Evolutionary conservation across 2,113 vertebrate genomes (phyloP).

Genomic region (Pseudopodoces humilis): DNA sequence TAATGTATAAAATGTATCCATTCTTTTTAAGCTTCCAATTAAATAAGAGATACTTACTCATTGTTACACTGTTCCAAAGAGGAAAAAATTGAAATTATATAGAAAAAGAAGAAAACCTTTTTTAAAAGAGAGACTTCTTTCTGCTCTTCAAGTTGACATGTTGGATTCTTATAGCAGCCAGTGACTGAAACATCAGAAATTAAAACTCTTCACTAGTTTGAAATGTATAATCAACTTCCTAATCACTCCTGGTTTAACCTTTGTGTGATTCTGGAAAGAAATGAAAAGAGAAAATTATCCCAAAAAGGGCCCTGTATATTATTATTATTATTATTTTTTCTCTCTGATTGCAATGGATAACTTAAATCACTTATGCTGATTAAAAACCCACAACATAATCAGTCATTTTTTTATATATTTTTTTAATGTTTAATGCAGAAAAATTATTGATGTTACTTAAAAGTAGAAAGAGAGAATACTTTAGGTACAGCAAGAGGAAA

Average conservation of each 20-base stretch:
- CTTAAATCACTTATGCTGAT: not conserved
- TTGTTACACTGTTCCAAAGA: not conserved
- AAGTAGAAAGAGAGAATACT: not conserved
- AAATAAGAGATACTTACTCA: not conserved
- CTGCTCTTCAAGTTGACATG: not conserved
- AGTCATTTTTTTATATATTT: not conserved
- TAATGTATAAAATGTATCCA: slow-evolving; percentile 11
- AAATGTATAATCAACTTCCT: not conserved
- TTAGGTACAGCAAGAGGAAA: not conserved
- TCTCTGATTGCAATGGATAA: not conserved
- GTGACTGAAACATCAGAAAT: not conserved
- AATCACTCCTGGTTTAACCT: not conserved
- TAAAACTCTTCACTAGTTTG: not conserved
- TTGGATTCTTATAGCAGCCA: not conserved
- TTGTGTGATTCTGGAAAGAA: not conserved
- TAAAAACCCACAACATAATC: not conserved
- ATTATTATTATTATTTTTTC: not conserved
- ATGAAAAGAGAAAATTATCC: not conserved
- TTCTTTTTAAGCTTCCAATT: slow-evolving; percentile 29
- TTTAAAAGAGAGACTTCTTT: not conserved
- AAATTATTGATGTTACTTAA: not conserved
- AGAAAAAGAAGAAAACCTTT: not conserved
- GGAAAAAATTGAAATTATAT: not conserved
- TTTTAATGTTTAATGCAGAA: not conserved
- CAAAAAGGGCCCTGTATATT: not conserved